phyloP scores from a whole-genome alignment of 2,797 vertebrate species.

The Apogon hyalosoma region DNA sequence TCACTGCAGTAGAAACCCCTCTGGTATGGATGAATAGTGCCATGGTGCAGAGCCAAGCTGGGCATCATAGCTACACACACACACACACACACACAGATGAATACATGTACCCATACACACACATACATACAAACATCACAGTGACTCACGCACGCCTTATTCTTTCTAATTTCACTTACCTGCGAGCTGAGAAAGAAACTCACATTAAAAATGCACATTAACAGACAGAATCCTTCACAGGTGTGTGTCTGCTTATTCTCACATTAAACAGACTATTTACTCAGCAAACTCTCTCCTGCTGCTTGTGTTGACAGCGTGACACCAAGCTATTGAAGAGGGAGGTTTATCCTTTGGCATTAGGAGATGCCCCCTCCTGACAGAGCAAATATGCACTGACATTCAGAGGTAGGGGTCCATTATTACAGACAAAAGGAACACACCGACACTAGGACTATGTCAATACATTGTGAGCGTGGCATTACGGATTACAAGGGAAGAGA shows the following conservation, averaged over 20 bases:
- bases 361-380: slow-evolving; percentile 11
- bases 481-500: slow-evolving; percentile 8
- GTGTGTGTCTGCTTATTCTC: slow-evolving; percentile 38
- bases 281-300: slow-evolving; percentile 46
- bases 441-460: slow-evolving; percentile 24
- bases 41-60: slow-evolving; percentile 82
- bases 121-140: slow-evolving; percentile 1
- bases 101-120: slow-evolving; percentile 33
- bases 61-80: slow-evolving; percentile 84
- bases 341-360: slow-evolving; percentile 43
- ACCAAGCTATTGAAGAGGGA: slow-evolving; percentile 27
- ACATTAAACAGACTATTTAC: slow-evolving; percentile 42
- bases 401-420: slow-evolving; percentile 27
- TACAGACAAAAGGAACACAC: slow-evolving; percentile 39
- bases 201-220: slow-evolving; percentile 39
- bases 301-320: slow-evolving; percentile 58
- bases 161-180: slow-evolving; percentile 62
- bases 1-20: slow-evolving; percentile 84
- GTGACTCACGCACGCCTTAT: slow-evolving; percentile 5
- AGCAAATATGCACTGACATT: slow-evolving; percentile 52
- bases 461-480: slow-evolving; percentile 1
- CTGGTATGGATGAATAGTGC: slow-evolving; percentile 80
- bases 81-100: slow-evolving; percentile 47
- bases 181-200: slow-evolving; percentile 50
- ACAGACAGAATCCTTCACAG: slow-evolving; percentile 29